Evolutionary conservation across 2,797 vertebrate species (phyloP).

Genomic region (Prunella strophiata): DNA sequence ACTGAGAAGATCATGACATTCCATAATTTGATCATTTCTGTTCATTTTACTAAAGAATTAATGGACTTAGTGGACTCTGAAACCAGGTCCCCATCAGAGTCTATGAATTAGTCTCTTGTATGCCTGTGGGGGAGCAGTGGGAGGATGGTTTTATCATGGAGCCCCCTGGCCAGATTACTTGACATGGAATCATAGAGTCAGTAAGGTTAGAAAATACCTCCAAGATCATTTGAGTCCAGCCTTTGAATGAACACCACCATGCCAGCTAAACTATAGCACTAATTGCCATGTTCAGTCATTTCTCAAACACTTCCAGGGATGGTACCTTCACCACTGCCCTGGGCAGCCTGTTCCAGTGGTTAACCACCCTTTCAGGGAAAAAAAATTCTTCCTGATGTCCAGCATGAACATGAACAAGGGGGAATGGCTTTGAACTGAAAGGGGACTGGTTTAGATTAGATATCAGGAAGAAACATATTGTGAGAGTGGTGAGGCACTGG

Average conservation of each 20-base stretch:
- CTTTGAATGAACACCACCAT: neutral
- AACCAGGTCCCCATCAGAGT: neutral
- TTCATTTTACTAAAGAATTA: neutral
- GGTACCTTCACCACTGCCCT: neutral
- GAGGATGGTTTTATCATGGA: neutral
- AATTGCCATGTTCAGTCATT: neutral
- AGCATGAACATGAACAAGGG: neutral
- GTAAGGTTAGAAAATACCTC: neutral
- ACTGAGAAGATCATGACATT: neutral
- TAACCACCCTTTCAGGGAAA: neutral
- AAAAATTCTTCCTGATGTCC: neutral
- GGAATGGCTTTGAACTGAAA: neutral
- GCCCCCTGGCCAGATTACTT: neutral
- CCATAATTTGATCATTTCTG: neutral
- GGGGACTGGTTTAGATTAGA: rapidly evolving
- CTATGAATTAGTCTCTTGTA: neutral
- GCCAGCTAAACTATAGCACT: neutral
- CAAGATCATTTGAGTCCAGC: neutral
- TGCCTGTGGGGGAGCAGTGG: neutral
- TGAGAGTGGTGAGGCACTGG: neutral
- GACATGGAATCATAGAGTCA: neutral
- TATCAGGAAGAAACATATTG: neutral
- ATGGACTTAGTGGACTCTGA: neutral
- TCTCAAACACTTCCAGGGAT: neutral
- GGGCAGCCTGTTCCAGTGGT: neutral